Conservation (phyloP, 2,113 vertebrate species). For the Chunga burmeisteri region DNA sequence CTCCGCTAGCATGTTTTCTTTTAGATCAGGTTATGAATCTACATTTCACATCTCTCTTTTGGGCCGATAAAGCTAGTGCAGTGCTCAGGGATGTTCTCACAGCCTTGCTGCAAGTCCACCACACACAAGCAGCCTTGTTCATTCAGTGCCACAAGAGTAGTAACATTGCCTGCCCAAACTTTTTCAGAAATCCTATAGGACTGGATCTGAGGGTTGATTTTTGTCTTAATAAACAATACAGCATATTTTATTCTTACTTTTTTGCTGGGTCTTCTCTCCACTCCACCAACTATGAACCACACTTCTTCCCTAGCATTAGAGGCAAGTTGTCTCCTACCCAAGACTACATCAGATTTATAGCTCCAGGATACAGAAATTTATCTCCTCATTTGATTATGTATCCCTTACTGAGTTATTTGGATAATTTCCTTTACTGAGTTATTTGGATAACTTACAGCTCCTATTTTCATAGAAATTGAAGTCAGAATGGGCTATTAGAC, state of each 20-base stretch:
- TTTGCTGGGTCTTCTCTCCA: background rate
- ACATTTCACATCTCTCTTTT: background rate
- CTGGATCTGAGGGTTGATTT: background rate
- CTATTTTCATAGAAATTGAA: background rate
- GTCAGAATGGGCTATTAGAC: background rate
- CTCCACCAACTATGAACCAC: background rate
- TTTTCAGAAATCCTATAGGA: background rate
- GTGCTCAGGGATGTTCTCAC: background rate
- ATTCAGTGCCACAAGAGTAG: background rate
- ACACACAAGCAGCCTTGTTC: background rate
- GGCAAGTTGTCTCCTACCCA: background rate
- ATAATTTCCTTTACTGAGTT: background rate
- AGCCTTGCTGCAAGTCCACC: background rate
- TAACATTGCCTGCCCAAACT: background rate
- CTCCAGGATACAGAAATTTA: background rate
- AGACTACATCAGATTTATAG: background rate
- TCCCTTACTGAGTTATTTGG: background rate
- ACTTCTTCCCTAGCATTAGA: background rate
- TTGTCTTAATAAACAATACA: background rate
- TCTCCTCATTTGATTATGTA: background rate
- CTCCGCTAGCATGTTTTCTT: background rate
- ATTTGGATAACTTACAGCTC: background rate
- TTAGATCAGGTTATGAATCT: background rate
- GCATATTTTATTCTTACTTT: background rate
- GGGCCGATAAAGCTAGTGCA: background rate